phyloP scores from a whole-genome alignment of 2,888 invertebrate genomes.

The Frankliniella fusca region DNA sequence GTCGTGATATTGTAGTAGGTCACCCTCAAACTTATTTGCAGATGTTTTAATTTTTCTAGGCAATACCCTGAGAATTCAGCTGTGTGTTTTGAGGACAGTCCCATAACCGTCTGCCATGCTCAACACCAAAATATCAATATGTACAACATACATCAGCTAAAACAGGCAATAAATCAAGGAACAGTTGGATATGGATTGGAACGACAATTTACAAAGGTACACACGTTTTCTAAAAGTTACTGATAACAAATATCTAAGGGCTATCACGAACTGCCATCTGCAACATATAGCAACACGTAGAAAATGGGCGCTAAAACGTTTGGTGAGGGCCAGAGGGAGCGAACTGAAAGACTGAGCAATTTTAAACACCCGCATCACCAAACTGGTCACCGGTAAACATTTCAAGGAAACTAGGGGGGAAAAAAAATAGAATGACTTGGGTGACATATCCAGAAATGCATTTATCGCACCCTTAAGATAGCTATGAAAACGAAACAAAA shows the following conservation, averaged over 20 bases:
- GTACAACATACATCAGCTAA: conserved; percentile 9
- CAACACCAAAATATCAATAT: conserved; percentile 1
- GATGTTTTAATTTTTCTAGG: no score
- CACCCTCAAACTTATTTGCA: no score
- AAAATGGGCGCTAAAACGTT: not conserved
- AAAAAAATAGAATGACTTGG: no score
- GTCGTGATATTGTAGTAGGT: no score
- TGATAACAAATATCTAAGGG: not conserved
- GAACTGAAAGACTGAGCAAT: not conserved
- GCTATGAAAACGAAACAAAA: no score
- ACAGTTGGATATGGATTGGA: not conserved
- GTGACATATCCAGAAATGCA: no score
- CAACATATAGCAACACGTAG: not conserved
- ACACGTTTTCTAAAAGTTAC: not conserved
- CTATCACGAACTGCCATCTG: not conserved
- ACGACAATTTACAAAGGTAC: no score
- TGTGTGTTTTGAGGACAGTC: not conserved
- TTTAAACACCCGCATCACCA: no score
- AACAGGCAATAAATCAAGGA: not conserved
- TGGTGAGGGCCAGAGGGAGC: not conserved
- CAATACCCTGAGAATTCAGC: not conserved
- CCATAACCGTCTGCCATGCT: not conserved
- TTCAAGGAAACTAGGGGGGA: no score
- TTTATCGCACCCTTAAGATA: no score
- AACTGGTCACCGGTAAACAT: no score